Evolutionary conservation across 2,888 invertebrate species (phyloP), one percentile per base, ranked within the genome.

Genomic region (Amaurobius ferox): DNA sequence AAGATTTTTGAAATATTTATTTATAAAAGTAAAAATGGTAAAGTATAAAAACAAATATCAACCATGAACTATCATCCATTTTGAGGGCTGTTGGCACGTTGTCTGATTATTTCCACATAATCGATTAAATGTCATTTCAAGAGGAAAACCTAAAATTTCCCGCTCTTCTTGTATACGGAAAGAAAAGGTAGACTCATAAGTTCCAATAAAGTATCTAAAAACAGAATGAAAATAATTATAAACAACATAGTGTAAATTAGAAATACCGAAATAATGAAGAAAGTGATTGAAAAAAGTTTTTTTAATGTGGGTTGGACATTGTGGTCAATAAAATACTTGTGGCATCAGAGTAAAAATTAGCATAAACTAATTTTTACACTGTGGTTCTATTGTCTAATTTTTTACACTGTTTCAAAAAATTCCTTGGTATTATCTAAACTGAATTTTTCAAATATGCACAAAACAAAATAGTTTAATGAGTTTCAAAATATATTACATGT

Each of bases 101-200:
- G 66, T 86, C 66, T 94, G 93, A 16, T 93, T 91, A 89, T 93
- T 93, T 77, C 94, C 94, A 91, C 97, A 98, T 0, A 98, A 92
- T 87, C 95, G 93, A 91, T 99, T 98, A 91, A 97, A 99, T 0
- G 98, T 98, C 9, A 94, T 94, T 30, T 94, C 92, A 61, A 94
- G 93, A 6, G 94, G 93, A 91, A 97, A 97, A 0, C 98, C 98
- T 62, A 98, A 91, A 87, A 99, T 97, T 92, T 99, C 98, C 30
- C 99, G 93, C 91, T 99, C 99, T 91, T 99, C 99, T 92, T 98
- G 97, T 89, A 99, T 99, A 79, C 99, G 94, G 91, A 96, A 98
- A 0, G 98, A 95, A 91, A 98, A 99, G 0, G 99, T 99, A 86
- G 99, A 99, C 89, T 97, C 97, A 91, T 95, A 94, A 0, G 97